Conservation (phyloP, 2,797 vertebrate genomes). For the Cyclopterus lumpus region DNA sequence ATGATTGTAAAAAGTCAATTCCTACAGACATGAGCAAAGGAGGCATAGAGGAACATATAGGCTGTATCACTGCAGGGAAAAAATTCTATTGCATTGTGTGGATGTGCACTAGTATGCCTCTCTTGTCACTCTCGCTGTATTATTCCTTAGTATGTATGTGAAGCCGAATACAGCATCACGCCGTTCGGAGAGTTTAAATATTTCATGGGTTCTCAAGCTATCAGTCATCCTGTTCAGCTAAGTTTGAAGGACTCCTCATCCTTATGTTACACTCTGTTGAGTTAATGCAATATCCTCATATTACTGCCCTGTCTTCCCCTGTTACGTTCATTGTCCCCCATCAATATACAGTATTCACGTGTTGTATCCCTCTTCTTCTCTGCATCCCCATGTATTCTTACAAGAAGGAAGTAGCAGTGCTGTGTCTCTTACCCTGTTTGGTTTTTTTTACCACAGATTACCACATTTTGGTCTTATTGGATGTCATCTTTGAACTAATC, state of each 20-base stretch:
- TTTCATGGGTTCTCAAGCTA: slow-evolving; percentile 66
- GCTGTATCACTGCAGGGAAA: slow-evolving; percentile 17
- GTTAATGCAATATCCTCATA: slow-evolving; percentile 36
- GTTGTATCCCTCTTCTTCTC: slow-evolving; percentile 14
- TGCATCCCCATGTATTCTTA: neutral
- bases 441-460: neutral
- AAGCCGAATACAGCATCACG: slow-evolving; percentile 47
- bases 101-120: slow-evolving; percentile 30
- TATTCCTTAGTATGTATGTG: slow-evolving; percentile 28
- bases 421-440: neutral
- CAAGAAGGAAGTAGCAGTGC: neutral
- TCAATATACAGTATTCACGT: slow-evolving; percentile 11
- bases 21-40: slow-evolving; percentile 27
- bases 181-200: slow-evolving; percentile 61
- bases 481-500: neutral
- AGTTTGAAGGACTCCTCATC: slow-evolving; percentile 42
- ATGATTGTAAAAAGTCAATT: slow-evolving; percentile 48
- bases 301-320: slow-evolving; percentile 23
- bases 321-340: slow-evolving; percentile 11
- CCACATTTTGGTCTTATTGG: neutral
- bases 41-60: slow-evolving; percentile 25
- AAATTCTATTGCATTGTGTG: slow-evolving; percentile 25
- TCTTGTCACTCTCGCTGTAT: slow-evolving; percentile 28
- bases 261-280: slow-evolving; percentile 39
- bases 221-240: slow-evolving; percentile 52